Conservation (phyloP, 2,888 invertebrate species). For the Melanostoma scalare region DNA sequence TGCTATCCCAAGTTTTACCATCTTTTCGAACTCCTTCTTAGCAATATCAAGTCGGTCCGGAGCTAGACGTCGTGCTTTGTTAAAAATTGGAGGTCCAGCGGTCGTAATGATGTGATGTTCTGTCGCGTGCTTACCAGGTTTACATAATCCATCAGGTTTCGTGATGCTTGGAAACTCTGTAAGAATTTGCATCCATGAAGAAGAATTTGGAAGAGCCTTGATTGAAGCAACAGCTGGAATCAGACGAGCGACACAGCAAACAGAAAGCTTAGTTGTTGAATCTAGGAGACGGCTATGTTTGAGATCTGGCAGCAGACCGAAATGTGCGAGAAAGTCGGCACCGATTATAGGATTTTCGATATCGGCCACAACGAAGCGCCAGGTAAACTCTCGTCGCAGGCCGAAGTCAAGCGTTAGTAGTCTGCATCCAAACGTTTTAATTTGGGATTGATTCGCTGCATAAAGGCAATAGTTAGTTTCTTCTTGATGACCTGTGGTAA, state of each 20-base stretch:
- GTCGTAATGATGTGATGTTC: slow-evolving; percentile 30
- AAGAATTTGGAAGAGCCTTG: slow-evolving; percentile 12
- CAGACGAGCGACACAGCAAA: not conserved
- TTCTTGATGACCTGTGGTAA: not conserved
- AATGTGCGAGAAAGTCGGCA: slow-evolving; percentile 15
- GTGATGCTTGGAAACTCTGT: slow-evolving; percentile 14
- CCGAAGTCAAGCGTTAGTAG: slow-evolving; percentile 19
- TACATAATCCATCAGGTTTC: slow-evolving; percentile 5
- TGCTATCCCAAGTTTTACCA: slow-evolving; percentile 35
- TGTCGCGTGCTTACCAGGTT: slow-evolving; percentile 11
- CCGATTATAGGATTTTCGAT: slow-evolving; percentile 33
- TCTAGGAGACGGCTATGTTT: slow-evolving; percentile 2
- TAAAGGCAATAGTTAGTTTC: slow-evolving; percentile 6
- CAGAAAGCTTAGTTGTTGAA: slow-evolving; percentile 4
- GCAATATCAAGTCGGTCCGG: slow-evolving; percentile 31
- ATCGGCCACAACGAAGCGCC: slow-evolving; percentile 39
- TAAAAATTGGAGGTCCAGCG: slow-evolving; percentile 24
- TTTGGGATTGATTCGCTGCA: slow-evolving; percentile 42
- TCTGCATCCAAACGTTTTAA: slow-evolving; percentile 40
- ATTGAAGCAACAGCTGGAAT: not conserved
- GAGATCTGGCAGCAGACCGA: slow-evolving; percentile 16
- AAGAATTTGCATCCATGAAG: not conserved
- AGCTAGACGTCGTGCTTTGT: slow-evolving; percentile 30
- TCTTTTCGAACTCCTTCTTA: slow-evolving; percentile 37
- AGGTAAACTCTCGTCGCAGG: slow-evolving; percentile 10